Conservation (phyloP, 2,797 vertebrate genomes). For the Siniperca scherzeri region DNA sequence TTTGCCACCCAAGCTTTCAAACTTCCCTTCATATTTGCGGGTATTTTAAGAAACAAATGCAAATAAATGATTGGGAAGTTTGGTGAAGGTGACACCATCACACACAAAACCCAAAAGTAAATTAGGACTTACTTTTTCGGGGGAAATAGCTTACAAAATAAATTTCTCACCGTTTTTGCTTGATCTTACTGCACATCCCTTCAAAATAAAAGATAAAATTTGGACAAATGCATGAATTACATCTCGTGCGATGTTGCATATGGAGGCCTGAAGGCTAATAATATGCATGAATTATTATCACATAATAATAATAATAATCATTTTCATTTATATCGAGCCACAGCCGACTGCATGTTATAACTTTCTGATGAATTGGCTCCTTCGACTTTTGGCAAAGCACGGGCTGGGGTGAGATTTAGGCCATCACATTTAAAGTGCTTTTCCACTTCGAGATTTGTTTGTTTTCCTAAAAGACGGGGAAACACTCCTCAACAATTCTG, state of each 20-base stretch:
- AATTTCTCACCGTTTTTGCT: neutral
- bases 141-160: accelerated
- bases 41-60: neutral
- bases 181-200: neutral
- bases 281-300: neutral
- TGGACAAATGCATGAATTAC: neutral
- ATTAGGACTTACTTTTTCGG: neutral
- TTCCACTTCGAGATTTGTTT: constrained; percentile 73
- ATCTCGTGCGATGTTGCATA: neutral
- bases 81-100: neutral
- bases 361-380: constrained; percentile 41
- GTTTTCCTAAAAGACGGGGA: constrained; percentile 81
- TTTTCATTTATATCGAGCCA: neutral
- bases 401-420: constrained; percentile 60
- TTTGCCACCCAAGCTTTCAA: neutral
- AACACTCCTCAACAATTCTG: constrained; percentile 74
- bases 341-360: neutral
- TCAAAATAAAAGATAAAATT: neutral
- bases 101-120: neutral
- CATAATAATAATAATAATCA: neutral
- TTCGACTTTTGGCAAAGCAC: constrained; percentile 32
- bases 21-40: neutral
- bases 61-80: neutral
- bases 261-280: neutral
- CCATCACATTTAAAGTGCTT: constrained; percentile 72